Evolutionary conservation across 2,888 invertebrate species (phyloP).

Genomic region (Luperina testacea): DNA sequence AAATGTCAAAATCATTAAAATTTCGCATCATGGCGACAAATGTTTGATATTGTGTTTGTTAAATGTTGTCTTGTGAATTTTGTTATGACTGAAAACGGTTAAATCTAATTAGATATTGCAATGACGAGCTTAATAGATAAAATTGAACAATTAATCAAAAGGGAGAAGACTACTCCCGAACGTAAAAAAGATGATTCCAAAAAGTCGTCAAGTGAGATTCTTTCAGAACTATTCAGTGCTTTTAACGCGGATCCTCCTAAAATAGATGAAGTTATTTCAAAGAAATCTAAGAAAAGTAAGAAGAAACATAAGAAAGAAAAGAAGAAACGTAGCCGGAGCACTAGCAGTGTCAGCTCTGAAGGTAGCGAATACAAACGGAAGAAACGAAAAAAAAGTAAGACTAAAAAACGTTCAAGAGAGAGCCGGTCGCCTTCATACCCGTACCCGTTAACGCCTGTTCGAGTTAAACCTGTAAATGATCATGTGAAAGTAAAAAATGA

Average conservation of each 20-base stretch:
- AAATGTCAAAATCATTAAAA: constrained; percentile 32
- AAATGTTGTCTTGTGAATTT: constrained; percentile 32
- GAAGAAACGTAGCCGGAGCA: constrained; percentile 85
- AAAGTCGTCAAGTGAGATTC: constrained; percentile 94
- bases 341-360: constrained; percentile 83
- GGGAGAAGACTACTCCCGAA: constrained; percentile 86
- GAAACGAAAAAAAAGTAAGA: constrained; percentile 90
- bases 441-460: constrained; percentile 76
- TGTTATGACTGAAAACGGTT: constrained; percentile 41
- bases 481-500: constrained; percentile 69
- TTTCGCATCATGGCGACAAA: constrained; percentile 54
- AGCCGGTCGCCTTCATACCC: constrained; percentile 74
- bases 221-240: constrained; percentile 94
- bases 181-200: constrained; percentile 84
- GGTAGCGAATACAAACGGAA: constrained; percentile 89
- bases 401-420: constrained; percentile 77
- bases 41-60: constrained; percentile 45
- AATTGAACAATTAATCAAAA: constrained; percentile 85
- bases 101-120: constrained; percentile 40
- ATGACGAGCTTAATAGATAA: constrained; percentile 86
- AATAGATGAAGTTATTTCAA: constrained; percentile 82
- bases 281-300: constrained; percentile 89
- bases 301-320: constrained; percentile 92
- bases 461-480: constrained; percentile 73
- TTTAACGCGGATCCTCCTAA: constrained; percentile 93